phyloP scores from a whole-genome alignment of 2,113 vertebrate genomes.

The Hipposideros armiger region DNA sequence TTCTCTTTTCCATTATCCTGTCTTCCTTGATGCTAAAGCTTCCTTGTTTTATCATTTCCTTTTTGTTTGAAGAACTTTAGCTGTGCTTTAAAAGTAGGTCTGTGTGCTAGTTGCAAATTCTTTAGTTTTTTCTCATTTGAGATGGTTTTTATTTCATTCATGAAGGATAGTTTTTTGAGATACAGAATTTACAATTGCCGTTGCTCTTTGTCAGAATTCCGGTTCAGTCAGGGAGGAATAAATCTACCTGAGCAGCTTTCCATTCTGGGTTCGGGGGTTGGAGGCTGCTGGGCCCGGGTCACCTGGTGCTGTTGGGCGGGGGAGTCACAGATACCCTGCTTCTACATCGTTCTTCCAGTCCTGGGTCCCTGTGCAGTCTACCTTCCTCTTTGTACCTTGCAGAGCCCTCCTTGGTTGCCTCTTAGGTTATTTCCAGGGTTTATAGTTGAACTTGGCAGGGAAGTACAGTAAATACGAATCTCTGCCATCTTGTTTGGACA shows the following conservation, averaged over 20 bases:
- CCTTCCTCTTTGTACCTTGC: background rate
- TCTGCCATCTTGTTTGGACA: no score
- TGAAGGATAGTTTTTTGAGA: constrained; percentile 3
- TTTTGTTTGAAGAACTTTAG: constrained; percentile 12
- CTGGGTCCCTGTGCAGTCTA: background rate
- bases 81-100: background rate
- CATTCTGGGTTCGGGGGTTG: background rate
- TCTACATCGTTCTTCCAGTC: background rate
- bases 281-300: no score
- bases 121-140: constrained; percentile 16
- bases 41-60: background rate
- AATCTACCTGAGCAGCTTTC: background rate
- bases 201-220: background rate
- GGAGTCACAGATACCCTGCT: background rate
- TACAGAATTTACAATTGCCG: background rate
- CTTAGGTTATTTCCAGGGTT: background rate
- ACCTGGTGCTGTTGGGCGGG: background rate
- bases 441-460: background rate
- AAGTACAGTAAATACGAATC: background rate
- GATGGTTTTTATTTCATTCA: constrained; percentile 45
- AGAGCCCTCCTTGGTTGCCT: background rate
- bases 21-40: background rate
- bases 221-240: background rate
- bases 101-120: background rate
- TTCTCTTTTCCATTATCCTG: background rate